These are phyloP conservation scores for Leucania comma DNA, from an alignment of 2,888 invertebrate species.

Conservation along the genomic window DNA sequence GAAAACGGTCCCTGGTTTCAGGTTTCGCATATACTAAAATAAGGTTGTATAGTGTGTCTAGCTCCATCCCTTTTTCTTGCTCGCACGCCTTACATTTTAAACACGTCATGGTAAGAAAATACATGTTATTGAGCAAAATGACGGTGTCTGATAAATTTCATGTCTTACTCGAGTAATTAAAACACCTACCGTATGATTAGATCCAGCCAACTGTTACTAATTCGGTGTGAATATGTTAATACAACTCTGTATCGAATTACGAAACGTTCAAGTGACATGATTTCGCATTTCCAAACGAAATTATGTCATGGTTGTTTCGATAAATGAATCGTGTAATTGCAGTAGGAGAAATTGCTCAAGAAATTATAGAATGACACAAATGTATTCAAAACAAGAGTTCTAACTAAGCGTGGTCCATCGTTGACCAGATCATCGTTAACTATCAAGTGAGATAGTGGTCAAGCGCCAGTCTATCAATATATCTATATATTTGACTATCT, in stretches of 20 bases:
- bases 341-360: not conserved
- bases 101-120: not conserved
- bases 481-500: no score
- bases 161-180: constrained; percentile 29
- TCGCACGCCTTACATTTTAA: no score
- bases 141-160: constrained; percentile 8
- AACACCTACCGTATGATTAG: constrained; percentile 15
- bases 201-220: constrained; percentile 21
- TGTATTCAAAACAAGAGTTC: not conserved
- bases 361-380: not conserved
- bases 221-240: constrained; percentile 35
- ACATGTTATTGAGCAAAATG: not conserved
- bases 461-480: not conserved
- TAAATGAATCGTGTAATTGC: not conserved
- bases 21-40: no score
- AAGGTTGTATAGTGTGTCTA: no score
- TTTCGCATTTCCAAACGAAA: constrained; percentile 17
- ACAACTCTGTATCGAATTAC: constrained; percentile 6
- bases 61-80: no score
- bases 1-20: no score
- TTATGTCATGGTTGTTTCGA: constrained; percentile 9
- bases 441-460: not conserved
- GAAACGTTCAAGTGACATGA: constrained; percentile 19
- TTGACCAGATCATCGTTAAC: not conserved
- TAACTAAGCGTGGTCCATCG: not conserved